Conservation (phyloP, 1,140 invertebrate genomes). For the Seison nebaliae region DNA sequence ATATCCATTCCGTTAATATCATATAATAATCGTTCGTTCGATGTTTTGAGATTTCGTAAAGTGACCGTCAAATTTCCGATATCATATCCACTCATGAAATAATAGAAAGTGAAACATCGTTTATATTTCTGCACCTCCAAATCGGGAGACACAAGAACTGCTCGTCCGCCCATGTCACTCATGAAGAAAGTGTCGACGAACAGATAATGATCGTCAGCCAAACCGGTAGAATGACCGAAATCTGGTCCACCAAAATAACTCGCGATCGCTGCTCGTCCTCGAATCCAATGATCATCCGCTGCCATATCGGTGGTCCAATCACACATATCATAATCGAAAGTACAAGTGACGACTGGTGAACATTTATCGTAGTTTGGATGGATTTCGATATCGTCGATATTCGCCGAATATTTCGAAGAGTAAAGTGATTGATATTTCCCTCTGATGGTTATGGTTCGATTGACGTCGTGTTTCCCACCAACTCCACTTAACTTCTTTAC, state of each 20-base stretch:
- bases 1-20: too few species aligned
- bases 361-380: too few species aligned
- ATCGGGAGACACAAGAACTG: conserved; percentile 9
- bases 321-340: too few species aligned
- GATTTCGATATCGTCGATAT: too few species aligned
- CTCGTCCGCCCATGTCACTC: conserved; percentile 1
- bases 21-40: too few species aligned
- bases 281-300: conserved; percentile 13
- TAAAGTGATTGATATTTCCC: too few species aligned
- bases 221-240: conserved; percentile 17
- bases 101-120: conserved; percentile 10
- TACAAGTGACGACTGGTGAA: too few species aligned
- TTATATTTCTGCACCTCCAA: background rate
- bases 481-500: too few species aligned
- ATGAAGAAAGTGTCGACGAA: conserved; percentile 14
- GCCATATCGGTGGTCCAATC: conserved; percentile 10
- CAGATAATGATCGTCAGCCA: conserved; percentile 15
- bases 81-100: conserved; percentile 10
- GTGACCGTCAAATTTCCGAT: conserved; percentile 11
- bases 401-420: too few species aligned
- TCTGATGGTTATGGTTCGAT: too few species aligned
- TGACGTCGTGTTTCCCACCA: too few species aligned
- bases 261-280: conserved; percentile 4
- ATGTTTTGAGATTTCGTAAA: background rate
- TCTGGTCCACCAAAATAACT: conserved; percentile 13